phyloP scores from a whole-genome alignment of 2,797 vertebrate genomes.

The Melanotaenia boesemani region DNA sequence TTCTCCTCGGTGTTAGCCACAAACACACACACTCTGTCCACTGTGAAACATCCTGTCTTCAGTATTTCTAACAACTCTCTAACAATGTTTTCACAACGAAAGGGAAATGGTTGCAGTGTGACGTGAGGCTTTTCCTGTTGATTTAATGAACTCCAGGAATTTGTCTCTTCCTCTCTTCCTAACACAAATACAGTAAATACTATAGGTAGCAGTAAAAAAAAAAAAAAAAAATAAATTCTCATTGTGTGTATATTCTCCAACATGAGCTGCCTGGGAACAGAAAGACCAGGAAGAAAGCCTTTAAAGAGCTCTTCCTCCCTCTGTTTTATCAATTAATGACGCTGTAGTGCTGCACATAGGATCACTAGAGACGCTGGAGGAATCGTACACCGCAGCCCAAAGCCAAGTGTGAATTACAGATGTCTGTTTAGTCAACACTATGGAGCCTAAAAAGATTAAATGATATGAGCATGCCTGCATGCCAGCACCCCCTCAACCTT shows the following conservation, averaged over 20 bases:
- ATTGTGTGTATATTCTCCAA: constrained; percentile 18
- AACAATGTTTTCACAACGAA: constrained; percentile 69
- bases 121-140: constrained; percentile 73
- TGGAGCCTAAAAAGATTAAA: constrained; percentile 31
- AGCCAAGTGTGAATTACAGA: constrained; percentile 46
- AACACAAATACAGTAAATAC: constrained; percentile 43
- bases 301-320: constrained; percentile 63
- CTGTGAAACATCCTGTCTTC: constrained; percentile 65
- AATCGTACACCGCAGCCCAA: constrained; percentile 11
- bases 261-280: constrained; percentile 50
- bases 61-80: constrained; percentile 73
- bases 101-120: constrained; percentile 71
- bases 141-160: constrained; percentile 71
- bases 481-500: constrained; percentile 15
- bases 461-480: not conserved
- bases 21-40: constrained; percentile 16
- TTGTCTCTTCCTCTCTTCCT: constrained; percentile 69
- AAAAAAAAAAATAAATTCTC: not conserved
- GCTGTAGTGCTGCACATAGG: constrained; percentile 28
- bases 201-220: constrained; percentile 52
- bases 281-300: constrained; percentile 63
- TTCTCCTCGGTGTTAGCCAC: constrained; percentile 40
- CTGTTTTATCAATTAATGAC: constrained; percentile 68
- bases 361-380: constrained; percentile 33
- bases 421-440: constrained; percentile 39